Evolutionary conservation across 2,888 invertebrate species (phyloP).

Genomic region (Stenurella melanura): DNA sequence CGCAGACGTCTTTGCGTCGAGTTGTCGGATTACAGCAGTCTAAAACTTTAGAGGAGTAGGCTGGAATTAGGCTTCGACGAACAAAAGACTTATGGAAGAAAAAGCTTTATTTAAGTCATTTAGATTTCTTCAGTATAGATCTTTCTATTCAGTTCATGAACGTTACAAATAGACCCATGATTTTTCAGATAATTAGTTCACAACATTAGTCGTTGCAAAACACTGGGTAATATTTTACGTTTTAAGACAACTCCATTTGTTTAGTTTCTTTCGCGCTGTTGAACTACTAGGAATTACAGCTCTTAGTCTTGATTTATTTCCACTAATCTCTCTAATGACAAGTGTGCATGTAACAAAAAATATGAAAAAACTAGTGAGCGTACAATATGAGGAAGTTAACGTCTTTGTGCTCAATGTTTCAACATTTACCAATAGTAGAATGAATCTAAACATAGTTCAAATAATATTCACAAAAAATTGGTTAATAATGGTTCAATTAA

Average conservation of each 20-base stretch:
- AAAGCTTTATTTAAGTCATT: constrained; percentile 57
- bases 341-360: constrained; percentile 43
- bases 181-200: constrained; percentile 52
- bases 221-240: constrained; percentile 47
- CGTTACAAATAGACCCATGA: constrained; percentile 51
- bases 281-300: constrained; percentile 48
- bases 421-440: too few species aligned
- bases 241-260: constrained; percentile 51
- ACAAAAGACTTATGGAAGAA: constrained; percentile 55
- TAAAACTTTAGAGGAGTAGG: not conserved
- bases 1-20: not conserved
- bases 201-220: constrained; percentile 48
- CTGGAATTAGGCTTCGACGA: constrained; percentile 52
- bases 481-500: not conserved
- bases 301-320: constrained; percentile 53
- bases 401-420: not conserved
- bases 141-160: constrained; percentile 43
- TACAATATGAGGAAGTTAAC: not conserved
- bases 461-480: not conserved
- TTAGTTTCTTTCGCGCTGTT: constrained; percentile 46
- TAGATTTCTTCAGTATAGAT: constrained; percentile 48
- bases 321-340: constrained; percentile 50
- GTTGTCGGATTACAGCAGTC: not conserved
- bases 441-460: not conserved
- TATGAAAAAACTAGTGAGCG: not conserved